Conservation (phyloP, 2,888 invertebrate species). For the Drosophila mulleri region DNA sequence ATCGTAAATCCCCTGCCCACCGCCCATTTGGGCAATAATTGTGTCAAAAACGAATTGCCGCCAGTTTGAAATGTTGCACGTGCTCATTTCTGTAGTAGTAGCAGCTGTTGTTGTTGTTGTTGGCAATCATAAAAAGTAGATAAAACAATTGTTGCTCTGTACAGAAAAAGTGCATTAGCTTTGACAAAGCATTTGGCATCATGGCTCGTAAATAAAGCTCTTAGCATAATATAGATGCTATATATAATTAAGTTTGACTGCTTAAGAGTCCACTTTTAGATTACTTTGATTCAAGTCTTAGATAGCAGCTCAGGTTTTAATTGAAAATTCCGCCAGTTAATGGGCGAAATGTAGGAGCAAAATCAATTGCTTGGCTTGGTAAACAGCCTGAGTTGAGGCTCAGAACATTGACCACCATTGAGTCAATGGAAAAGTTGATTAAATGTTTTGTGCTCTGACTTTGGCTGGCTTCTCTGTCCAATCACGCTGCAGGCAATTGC, state of each 20-base stretch:
- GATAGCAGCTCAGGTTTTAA: slow-evolving; percentile 33
- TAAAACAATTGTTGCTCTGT: slow-evolving; percentile 48
- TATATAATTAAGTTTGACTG: slow-evolving; percentile 27
- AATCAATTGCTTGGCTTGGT: slow-evolving; percentile 29
- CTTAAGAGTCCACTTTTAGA: slow-evolving; percentile 7
- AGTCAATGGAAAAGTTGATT: slow-evolving; percentile 6
- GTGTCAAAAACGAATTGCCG: slow-evolving; percentile 64
- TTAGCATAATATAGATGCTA: slow-evolving; percentile 4
- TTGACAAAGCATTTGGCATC: slow-evolving; percentile 20
- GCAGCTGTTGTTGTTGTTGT: slow-evolving; percentile 6
- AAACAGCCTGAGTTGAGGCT: slow-evolving; percentile 42
- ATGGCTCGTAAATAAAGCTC: slow-evolving; percentile 1
- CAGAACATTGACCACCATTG: slow-evolving; percentile 25
- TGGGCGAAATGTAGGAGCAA: background rate
- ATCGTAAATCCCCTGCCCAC: slow-evolving; percentile 22
- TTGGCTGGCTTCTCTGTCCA: slow-evolving; percentile 36
- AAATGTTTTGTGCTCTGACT: slow-evolving; percentile 13
- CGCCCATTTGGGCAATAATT: slow-evolving; percentile 49
- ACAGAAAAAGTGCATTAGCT: slow-evolving; percentile 47
- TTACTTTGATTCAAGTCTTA: slow-evolving; percentile 11
- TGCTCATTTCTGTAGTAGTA: slow-evolving; percentile 37
- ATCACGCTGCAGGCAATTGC: slow-evolving; percentile 43
- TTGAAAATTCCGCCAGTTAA: slow-evolving; percentile 32
- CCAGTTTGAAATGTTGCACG: slow-evolving; percentile 64
- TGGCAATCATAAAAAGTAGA: slow-evolving; percentile 35